Base-by-base conservation (phyloP, 2,888 invertebrate species). In the Agriopis marginaria region DNA sequence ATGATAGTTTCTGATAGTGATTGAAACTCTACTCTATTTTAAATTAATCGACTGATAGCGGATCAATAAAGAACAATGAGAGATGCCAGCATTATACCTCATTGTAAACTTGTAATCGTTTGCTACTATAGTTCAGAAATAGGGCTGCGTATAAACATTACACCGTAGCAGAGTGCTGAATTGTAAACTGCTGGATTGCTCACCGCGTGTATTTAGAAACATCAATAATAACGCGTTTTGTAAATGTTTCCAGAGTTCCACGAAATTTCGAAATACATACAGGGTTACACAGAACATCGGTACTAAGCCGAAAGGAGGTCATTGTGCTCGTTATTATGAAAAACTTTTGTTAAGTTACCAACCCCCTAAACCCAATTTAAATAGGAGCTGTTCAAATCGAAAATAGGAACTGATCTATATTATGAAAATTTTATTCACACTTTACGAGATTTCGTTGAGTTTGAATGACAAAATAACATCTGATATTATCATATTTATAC, bases 121-220 rank as follows among this genome's bases (percentile, higher is more conserved):
- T 79, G 80, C 75, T 76, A 79, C 75, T 75, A 75, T 17, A 66
- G 70, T 70, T 66, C 82, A 75, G 77, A 83, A 86, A 84, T 86
- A 83, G 80, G 74, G 80, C 78, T 76, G 73, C 65, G 69, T 75
- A 80, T 84, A 82, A 84, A 85, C 82, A 79, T 81, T 74, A 77
- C 76, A 74, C 76, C 73, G 60, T 71, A 71, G 72, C 76, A 73
- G 76, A 78, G 75, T 75, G 73, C 72, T 74, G 72, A 70, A 73
- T 73, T 66, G 75, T 74, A 73, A 76, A 77, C 78, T 77, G 62
- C 42, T 50, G 61, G 78, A 79, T 84, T 83, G 81, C 82, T 84
- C 85, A 86, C 78, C 71, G 78, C 71, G 73, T 75, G 53, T 68
- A 76, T 82, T 81, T 82, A 79, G 81, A 80, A 76, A 63, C 75